Evolutionary conservation across 2,888 invertebrate species (phyloP).

Genomic region (Xylota segnis): DNA sequence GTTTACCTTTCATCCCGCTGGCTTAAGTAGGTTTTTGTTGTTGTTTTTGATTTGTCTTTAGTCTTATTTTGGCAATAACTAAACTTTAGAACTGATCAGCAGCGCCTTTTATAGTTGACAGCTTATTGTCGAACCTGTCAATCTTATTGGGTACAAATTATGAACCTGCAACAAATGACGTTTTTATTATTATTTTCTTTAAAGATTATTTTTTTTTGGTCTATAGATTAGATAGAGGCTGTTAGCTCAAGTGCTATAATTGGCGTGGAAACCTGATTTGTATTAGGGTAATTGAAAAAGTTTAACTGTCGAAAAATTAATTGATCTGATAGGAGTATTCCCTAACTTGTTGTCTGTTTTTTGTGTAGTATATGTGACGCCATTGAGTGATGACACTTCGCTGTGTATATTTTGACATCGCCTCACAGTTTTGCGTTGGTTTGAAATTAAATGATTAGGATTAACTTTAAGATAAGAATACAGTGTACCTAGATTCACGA

Average conservation of each 20-base stretch:
- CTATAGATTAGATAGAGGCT: constrained; percentile 51
- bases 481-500: not conserved
- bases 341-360: not conserved
- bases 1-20: constrained; percentile 48
- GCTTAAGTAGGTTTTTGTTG: not conserved
- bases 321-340: constrained; percentile 2
- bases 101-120: constrained; percentile 56
- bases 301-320: constrained; percentile 3
- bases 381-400: not conserved
- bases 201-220: not conserved
- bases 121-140: constrained; percentile 15
- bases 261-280: constrained; percentile 15
- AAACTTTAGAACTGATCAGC: constrained; percentile 15
- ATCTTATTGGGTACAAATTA: not conserved
- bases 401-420: not conserved
- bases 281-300: not conserved
- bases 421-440: not conserved
- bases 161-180: not conserved
- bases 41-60: not conserved
- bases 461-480: constrained; percentile 4
- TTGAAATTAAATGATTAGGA: not conserved
- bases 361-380: not conserved
- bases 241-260: constrained; percentile 6
- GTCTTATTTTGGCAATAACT: constrained; percentile 42
- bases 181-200: not conserved